Base-by-base conservation (phyloP, 2,797 vertebrate genomes). In the Stomatorhinus walkeri region DNA sequence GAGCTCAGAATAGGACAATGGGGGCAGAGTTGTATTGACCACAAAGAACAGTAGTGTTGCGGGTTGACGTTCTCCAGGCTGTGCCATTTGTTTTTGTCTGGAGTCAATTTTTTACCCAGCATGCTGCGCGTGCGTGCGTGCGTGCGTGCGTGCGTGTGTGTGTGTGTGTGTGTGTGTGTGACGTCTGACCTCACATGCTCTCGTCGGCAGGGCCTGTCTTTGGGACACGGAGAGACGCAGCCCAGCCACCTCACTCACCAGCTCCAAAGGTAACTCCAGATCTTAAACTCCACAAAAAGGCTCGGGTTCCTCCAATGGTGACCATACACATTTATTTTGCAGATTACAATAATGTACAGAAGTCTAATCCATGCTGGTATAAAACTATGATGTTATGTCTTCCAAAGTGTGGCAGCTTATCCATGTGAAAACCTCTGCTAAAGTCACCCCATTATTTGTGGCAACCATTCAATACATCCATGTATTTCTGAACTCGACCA, bases 191-290 rank as follows among this genome's bases (percentile, higher is more conserved):
- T 54, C 4, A 85, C 95, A 95, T 85, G 95, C 96, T 91, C 92
- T 94, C 94, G 91, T 51, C 91, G 95, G 90, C 96, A 99, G 96
- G 95, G 97, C 92, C 93, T 97, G 0, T 96, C 96, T 89, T 93
- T 97, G 94, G 95, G 96, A 93, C 96, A 97, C 76, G 97, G 97
- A 95, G 98, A 99, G 95, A 99, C 96, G 95, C 98, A 99, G 94
- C 98, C 98, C 90, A 97, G 97, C 91, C 97, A 98, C 93, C 97
- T 99, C 90, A 99, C 98, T 92, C 98, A 99, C 97, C 98, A 99
- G 97, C 98, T 99, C 72, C 98, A 99, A 94, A 98, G 98, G 98
- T 99, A 93, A 93, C 28, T 5, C 86, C 59, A 56, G 24, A 12
- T 3, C 64, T 68, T 32, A 68, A 36, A 72, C 64, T 12, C 28